phyloP scores from a whole-genome alignment of 2,113 vertebrate species.

The Ageneiosus marmoratus region DNA sequence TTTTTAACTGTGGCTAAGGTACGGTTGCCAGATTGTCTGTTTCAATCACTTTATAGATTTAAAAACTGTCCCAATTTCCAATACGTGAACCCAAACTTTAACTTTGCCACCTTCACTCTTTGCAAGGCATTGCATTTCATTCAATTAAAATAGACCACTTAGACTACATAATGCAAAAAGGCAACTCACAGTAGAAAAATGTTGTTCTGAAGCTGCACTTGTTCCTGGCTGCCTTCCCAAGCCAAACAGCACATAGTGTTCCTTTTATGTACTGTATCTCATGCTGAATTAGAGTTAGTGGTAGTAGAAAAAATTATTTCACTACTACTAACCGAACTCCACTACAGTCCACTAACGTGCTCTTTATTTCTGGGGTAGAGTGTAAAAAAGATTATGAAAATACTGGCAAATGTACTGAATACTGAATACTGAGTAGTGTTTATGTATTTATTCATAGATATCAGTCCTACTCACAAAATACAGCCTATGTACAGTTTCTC shows the following conservation, averaged over 20 bases:
- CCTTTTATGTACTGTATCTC: slow-evolving; percentile 25
- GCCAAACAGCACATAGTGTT: slow-evolving; percentile 13
- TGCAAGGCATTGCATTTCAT: background rate
- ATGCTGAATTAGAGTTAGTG: background rate
- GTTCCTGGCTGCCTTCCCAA: slow-evolving; percentile 2
- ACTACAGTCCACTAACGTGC: no score
- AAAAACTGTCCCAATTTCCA: background rate
- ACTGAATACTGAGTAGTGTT: background rate
- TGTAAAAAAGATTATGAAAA: background rate
- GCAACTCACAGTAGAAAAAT: background rate
- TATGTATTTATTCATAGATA: slow-evolving; percentile 24
- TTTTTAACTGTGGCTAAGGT: slow-evolving; percentile 39
- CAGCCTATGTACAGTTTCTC: slow-evolving; percentile 46
- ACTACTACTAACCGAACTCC: no score
- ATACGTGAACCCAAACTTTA: background rate
- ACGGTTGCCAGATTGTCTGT: background rate
- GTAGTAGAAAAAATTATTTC: background rate
- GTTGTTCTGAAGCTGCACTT: slow-evolving; percentile 3
- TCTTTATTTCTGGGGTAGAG: background rate
- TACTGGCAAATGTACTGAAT: background rate
- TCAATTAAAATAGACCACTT: background rate
- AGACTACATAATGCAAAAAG: background rate
- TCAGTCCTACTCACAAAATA: slow-evolving; percentile 37
- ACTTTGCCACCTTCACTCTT: background rate
- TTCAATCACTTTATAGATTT: background rate